Base-by-base conservation (phyloP, 2,888 invertebrate genomes). In the Campoplex capitator region DNA sequence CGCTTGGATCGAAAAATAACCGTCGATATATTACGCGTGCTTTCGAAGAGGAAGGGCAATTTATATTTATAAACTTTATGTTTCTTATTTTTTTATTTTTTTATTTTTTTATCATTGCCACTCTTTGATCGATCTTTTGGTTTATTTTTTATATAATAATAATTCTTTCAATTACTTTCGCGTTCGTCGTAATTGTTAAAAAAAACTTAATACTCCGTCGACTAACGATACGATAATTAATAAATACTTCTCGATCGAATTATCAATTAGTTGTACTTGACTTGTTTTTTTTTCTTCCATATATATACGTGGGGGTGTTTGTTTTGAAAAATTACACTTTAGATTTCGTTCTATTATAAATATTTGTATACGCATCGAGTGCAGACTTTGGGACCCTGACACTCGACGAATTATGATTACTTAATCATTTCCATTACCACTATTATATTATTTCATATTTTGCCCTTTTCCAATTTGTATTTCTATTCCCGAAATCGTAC, bases 341-440 rank as follows among this genome's bases (percentile, higher is more conserved):
- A 80, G 73, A 71, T 83, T 67, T 56, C 83, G 76, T 70, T 73
- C 51, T 80, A 58, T 76, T 68, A 68, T 73, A 83, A 35, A 77
- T 51, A 45, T 67, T 51, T 80, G 51, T 76, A 45, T 45, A 80
- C 76, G 76, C 75, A 67, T 51, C 71, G 80, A 86, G 86, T 86
- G 79, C n/a, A n/a, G n/a, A 86, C 80, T 86, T 84, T 87, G 80
- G 83, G 84, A 87, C 88, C 88, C 88, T 88, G 88, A 88, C 86
- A 87, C 75, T 84, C 76, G 74, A 80, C 56, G 76, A 83, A 71
- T 81, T 71, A 68, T 82, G 58, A 78, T 70, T 54, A 54, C 74
- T 67, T 81, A 45, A 2, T 74, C 16, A 16, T 78, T 58, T 42
- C 67, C 67, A 62, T 56, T 67, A 51, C 35, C 11, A 23, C 68